Percentiles rank a stretch among this genome's conserved stretches.
phyloP scores from a whole-genome alignment of 2,113 vertebrate species.

The Caranx ignobilis region DNA sequence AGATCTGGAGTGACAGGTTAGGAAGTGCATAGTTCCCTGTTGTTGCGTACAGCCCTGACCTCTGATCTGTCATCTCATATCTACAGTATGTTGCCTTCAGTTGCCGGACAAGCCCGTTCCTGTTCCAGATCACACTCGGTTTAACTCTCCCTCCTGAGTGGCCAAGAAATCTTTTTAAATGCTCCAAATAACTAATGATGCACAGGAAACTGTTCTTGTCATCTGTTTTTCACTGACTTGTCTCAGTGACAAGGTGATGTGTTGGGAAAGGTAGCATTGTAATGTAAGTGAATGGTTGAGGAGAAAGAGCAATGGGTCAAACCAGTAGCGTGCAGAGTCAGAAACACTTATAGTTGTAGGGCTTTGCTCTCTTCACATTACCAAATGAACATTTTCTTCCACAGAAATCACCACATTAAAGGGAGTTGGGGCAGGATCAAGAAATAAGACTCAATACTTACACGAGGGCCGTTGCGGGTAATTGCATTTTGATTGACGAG shows the following conservation, averaged over 20 bases:
- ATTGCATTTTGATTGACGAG: no score
- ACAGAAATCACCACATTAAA: no score
- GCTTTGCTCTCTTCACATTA: no score
- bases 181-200: neutral
- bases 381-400: no score
- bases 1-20: slow-evolving; percentile 56
- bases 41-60: slow-evolving; percentile 40
- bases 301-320: no score
- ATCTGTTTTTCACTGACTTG: neutral
- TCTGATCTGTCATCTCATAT: slow-evolving; percentile 44
- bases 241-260: neutral
- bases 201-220: neutral
- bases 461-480: no score
- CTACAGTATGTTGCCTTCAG: slow-evolving; percentile 9
- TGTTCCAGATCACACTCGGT: slow-evolving; percentile 13
- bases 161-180: neutral
- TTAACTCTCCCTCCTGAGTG: neutral
- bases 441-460: no score
- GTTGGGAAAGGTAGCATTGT: neutral
- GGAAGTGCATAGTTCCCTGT: slow-evolving; percentile 26
- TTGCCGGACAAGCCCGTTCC: slow-evolving; percentile 12
- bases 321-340: no score
- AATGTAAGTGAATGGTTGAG: no score
- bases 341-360: no score
- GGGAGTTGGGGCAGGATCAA: no score